Conservation (phyloP, 2,797 vertebrate genomes). For the Hippopotamyrus pictus region DNA sequence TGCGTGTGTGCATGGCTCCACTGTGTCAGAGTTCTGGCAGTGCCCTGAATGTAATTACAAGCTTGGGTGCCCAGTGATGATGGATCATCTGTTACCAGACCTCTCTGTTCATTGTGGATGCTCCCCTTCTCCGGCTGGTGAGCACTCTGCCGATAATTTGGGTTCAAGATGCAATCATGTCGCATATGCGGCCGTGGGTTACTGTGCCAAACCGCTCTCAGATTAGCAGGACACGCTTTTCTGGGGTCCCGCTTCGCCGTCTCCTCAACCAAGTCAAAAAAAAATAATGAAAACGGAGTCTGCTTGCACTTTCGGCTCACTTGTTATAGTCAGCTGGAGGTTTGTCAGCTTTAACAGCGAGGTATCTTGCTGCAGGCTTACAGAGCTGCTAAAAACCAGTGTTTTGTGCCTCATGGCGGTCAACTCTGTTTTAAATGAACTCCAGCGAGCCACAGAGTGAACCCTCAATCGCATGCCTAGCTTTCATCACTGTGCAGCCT, state of each 20-base stretch:
- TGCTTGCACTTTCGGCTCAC: neutral
- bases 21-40: constrained; percentile 50
- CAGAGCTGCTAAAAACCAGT: neutral
- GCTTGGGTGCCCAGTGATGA: constrained; percentile 67
- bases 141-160: constrained; percentile 44
- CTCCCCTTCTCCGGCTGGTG: constrained; percentile 51
- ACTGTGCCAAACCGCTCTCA: constrained; percentile 2
- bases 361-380: constrained; percentile 3
- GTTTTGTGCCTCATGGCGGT: neutral
- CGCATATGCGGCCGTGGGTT: constrained; percentile 22
- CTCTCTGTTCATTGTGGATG: constrained; percentile 39
- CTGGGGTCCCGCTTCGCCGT: neutral
- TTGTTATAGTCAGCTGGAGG: neutral
- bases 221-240: neutral
- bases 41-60: constrained; percentile 64
- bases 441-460: constrained; percentile 19
- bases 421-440: constrained; percentile 6
- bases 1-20: constrained; percentile 24
- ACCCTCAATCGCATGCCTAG: constrained; percentile 24
- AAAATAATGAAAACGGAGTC: neutral
- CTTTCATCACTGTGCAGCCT: constrained; percentile 24
- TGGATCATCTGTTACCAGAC: constrained; percentile 63
- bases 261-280: neutral
- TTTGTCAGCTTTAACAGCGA: neutral
- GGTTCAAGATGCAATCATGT: constrained; percentile 47